Evolutionary conservation across 1,140 invertebrate species (phyloP).

Genomic region (Lerema accius): DNA sequence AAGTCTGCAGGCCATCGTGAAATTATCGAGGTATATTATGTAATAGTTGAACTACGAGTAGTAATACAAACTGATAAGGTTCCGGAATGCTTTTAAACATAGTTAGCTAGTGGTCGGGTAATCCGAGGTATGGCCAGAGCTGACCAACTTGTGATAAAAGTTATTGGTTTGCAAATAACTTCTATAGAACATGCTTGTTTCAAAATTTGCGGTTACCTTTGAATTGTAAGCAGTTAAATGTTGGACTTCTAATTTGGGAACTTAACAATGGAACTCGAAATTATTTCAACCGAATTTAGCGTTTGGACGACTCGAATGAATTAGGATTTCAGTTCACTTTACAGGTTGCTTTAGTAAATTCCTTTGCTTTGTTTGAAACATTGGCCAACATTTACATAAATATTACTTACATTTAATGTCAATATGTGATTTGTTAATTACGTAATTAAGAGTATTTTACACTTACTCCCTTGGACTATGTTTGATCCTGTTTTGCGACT

Average conservation of each 20-base stretch:
- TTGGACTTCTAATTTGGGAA: conserved; percentile 74
- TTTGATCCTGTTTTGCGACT: too few species aligned
- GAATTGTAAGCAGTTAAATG: conserved; percentile 79
- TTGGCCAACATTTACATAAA: conserved; percentile 48
- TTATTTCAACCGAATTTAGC: conserved; percentile 78
- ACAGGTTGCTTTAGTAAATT: conserved; percentile 63
- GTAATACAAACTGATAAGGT: neutral
- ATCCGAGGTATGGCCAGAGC: conserved; percentile 48
- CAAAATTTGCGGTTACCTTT: conserved; percentile 78
- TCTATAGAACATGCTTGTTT: conserved; percentile 70
- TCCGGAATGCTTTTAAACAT: conserved; percentile 61
- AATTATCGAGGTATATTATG: too few species aligned
- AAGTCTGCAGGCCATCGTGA: too few species aligned
- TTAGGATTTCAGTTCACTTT: conserved; percentile 71
- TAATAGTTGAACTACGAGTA: too few species aligned
- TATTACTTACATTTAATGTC: too few species aligned
- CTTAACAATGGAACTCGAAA: conserved; percentile 77
- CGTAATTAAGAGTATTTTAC: too few species aligned
- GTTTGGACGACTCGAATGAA: conserved; percentile 71
- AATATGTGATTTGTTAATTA: too few species aligned
- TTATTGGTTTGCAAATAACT: conserved; percentile 78
- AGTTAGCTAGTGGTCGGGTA: conserved; percentile 52
- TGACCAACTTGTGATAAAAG: conserved; percentile 65
- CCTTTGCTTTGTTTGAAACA: conserved; percentile 53
- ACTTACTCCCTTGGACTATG: too few species aligned